phyloP scores from a whole-genome alignment of 2,888 invertebrate species.

The Volucella zonaria region DNA sequence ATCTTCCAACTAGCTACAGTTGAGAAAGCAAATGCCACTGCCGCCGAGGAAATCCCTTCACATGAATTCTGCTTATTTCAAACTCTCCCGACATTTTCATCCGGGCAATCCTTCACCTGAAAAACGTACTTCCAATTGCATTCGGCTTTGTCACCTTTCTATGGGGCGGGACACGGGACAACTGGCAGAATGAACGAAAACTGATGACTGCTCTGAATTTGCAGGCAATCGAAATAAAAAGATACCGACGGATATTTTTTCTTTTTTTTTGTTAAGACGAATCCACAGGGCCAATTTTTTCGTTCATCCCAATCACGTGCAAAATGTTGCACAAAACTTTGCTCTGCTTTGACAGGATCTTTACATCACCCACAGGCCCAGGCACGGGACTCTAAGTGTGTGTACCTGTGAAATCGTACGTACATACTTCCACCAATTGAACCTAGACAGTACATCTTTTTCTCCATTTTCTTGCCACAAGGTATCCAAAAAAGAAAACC shows the following conservation, averaged over 20 bases:
- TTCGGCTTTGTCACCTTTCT: conserved; percentile 67
- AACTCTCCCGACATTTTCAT: conserved; percentile 58
- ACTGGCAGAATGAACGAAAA: conserved; percentile 28
- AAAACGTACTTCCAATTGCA: conserved; percentile 66
- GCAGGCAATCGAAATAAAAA: conserved; percentile 19
- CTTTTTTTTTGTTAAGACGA: conserved; percentile 4
- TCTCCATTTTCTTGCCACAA: conserved; percentile 17
- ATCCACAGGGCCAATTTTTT: conserved; percentile 21
- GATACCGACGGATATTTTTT: conserved; percentile 1
- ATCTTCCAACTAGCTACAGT: conserved; percentile 2
- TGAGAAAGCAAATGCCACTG: not conserved
- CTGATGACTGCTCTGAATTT: conserved; percentile 44
- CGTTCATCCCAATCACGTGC: conserved; percentile 52
- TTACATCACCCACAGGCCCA: conserved; percentile 1
- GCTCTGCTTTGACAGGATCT: conserved; percentile 41
- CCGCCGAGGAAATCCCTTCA: conserved; percentile 13
- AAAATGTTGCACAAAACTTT: conserved; percentile 46
- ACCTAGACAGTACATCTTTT: conserved; percentile 34
- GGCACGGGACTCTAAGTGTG: not conserved
- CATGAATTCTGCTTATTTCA: conserved; percentile 46
- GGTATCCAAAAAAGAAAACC: not conserved
- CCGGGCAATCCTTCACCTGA: conserved; percentile 55
- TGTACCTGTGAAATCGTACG: conserved; percentile 1
- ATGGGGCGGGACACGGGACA: conserved; percentile 17
- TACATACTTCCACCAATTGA: conserved; percentile 14